Percentiles rank a stretch among this genome's conserved stretches.
phyloP scores from a whole-genome alignment of 2,888 invertebrate genomes.

The Nycteola revayana region DNA sequence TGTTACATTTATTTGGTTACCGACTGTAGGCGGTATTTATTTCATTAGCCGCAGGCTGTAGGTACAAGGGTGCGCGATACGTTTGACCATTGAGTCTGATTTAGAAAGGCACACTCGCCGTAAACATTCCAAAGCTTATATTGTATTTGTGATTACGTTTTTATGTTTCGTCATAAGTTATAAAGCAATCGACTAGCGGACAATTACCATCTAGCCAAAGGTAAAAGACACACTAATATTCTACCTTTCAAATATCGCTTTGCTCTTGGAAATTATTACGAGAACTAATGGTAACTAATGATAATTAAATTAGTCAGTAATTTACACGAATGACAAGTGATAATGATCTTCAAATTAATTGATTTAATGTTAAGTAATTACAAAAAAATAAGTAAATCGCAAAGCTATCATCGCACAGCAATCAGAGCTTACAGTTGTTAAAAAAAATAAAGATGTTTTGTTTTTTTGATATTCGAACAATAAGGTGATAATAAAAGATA shows the following conservation, averaged over 20 bases:
- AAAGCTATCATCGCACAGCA: conserved; percentile 71
- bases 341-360: no score
- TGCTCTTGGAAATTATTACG: no score
- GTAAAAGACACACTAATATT: background rate
- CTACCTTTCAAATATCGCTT: conserved; percentile 19
- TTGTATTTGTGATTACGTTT: conserved; percentile 32
- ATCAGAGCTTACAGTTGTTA: conserved; percentile 33
- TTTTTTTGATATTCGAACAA: no score
- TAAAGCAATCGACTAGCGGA: conserved; percentile 16
- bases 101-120: conserved; percentile 62
- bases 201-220: conserved; percentile 3
- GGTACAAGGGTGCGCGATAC: conserved; percentile 42
- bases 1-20: no score
- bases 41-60: conserved; percentile 26
- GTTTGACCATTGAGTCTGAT: conserved; percentile 42
- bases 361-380: conserved; percentile 5
- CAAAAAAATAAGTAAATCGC: conserved; percentile 44
- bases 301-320: no score
- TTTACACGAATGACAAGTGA: no score
- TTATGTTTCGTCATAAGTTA: conserved; percentile 30
- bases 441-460: no score
- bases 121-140: conserved; percentile 36
- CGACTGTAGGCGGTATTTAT: conserved; percentile 25
- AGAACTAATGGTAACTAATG: no score
- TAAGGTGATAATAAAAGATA: conserved; percentile 1